Percentiles rank a stretch among this genome's conserved stretches.
These are phyloP conservation scores for Drosophila sechellia DNA, from an alignment of 1,140 invertebrate genomes.

Conservation along the genomic window DNA sequence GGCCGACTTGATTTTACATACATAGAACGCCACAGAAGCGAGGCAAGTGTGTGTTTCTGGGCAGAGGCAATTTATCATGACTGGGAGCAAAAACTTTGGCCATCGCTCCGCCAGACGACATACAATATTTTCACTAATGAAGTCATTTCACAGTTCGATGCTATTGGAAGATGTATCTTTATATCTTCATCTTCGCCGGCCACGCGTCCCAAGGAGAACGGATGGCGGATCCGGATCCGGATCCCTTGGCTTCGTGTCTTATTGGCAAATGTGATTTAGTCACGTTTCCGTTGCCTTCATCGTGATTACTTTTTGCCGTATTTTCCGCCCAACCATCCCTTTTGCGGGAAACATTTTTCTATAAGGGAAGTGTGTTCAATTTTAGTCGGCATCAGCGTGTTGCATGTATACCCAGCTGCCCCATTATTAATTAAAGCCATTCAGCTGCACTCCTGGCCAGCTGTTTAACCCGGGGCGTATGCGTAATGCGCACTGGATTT, in stretches of 20 bases:
- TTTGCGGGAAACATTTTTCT: slow-evolving; percentile 3
- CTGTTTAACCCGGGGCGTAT: slow-evolving; percentile 44
- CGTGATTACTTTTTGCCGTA: slow-evolving; percentile 54
- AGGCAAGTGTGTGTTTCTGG: slow-evolving; percentile 11
- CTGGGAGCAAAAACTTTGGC: slow-evolving; percentile 15
- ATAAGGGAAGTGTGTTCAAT: slow-evolving; percentile 37
- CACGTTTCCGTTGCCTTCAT: slow-evolving; percentile 70
- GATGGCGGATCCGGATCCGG: slow-evolving; percentile 18
- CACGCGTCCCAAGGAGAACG: slow-evolving; percentile 42
- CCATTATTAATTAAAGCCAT: slow-evolving; percentile 63
- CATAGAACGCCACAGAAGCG: slow-evolving; percentile 48
- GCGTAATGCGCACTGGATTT: slow-evolving; percentile 37
- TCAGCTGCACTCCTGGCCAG: slow-evolving; percentile 38
- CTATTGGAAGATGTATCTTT: slow-evolving; percentile 54
- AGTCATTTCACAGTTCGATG: slow-evolving; percentile 83
- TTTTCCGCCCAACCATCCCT: neutral
- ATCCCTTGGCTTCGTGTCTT: slow-evolving; percentile 64
- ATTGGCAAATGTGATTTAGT: slow-evolving; percentile 81
- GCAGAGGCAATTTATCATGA: slow-evolving; percentile 67
- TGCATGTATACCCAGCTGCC: neutral
- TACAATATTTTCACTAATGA: slow-evolving; percentile 81
- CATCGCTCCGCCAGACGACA: slow-evolving; percentile 29
- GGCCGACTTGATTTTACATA: slow-evolving; percentile 77
- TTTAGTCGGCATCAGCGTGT: slow-evolving; percentile 23
- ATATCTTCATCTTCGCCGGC: slow-evolving; percentile 73